Conservation (phyloP, 2,797 vertebrate species). For the Mionectes olivaceus region DNA sequence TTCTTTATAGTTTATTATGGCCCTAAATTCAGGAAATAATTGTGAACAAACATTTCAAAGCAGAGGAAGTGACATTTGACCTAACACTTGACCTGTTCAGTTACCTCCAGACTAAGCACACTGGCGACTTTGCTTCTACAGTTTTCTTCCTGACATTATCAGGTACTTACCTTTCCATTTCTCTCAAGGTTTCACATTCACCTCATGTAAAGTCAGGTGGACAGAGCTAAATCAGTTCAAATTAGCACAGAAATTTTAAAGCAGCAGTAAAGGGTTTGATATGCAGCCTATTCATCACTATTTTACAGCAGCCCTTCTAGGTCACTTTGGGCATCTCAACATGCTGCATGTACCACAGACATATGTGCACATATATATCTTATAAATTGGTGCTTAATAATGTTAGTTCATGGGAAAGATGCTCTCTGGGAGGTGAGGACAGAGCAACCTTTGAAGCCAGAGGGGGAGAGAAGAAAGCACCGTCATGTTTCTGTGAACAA, state of each 20-base stretch:
- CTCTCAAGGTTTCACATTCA: neutral
- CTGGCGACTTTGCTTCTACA: neutral
- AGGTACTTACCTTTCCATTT: neutral
- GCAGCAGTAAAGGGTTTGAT: neutral
- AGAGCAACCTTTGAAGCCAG: neutral
- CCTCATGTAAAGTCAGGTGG: neutral
- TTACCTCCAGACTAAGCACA: neutral
- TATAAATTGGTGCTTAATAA: neutral
- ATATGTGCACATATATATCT: accelerated
- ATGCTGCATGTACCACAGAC: neutral
- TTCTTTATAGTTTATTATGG: slow-evolving; percentile 34
- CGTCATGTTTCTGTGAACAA: neutral
- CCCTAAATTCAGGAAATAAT: slow-evolving; percentile 23
- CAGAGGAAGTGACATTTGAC: neutral
- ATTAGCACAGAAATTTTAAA: neutral
- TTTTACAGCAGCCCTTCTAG: neutral
- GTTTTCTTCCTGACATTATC: neutral
- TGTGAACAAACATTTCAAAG: slow-evolving; percentile 39
- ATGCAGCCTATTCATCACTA: neutral
- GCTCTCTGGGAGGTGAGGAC: neutral
- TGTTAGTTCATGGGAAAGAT: neutral
- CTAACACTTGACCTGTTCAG: neutral
- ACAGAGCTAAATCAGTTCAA: neutral
- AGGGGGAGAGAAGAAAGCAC: neutral
- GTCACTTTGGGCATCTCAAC: neutral